Conservation (phyloP, 2,113 vertebrate genomes). For the Ptychochromis oligacanthus region DNA sequence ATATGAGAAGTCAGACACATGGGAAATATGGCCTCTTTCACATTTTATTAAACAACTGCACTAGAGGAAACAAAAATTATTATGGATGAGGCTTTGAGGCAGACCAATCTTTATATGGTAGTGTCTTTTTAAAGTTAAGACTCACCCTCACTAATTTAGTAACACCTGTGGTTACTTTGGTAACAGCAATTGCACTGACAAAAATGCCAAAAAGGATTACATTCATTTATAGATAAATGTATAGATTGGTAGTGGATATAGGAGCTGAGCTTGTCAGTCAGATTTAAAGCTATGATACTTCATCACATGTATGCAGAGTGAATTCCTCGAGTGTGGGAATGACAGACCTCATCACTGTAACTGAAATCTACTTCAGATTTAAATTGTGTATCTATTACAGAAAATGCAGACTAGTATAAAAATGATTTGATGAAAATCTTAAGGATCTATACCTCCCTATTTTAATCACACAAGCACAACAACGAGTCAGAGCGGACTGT, state of each 20-base stretch:
- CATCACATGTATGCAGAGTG: neutral
- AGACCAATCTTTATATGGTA: neutral
- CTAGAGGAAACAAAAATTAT: neutral
- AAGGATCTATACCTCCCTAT: neutral
- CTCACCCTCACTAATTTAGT: neutral
- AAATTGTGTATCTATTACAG: neutral
- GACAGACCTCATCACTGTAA: neutral
- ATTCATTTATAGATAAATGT: conserved; percentile 1
- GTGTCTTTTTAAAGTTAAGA: conserved; percentile 1
- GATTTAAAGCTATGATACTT: neutral
- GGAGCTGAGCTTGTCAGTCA: too few species aligned
- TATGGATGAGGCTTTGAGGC: neutral
- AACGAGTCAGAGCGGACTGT: neutral
- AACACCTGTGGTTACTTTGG: neutral
- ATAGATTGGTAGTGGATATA: neutral
- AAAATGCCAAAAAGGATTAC: neutral
- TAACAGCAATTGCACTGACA: neutral
- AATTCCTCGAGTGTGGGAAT: too few species aligned
- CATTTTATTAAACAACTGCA: neutral
- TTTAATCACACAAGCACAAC: neutral
- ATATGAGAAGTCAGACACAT: neutral
- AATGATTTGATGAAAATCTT: neutral
- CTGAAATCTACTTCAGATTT: neutral
- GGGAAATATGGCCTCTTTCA: neutral
- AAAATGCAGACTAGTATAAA: neutral